phyloP scores from a whole-genome alignment of 2,797 vertebrate species.

The Amniataba percoides region DNA sequence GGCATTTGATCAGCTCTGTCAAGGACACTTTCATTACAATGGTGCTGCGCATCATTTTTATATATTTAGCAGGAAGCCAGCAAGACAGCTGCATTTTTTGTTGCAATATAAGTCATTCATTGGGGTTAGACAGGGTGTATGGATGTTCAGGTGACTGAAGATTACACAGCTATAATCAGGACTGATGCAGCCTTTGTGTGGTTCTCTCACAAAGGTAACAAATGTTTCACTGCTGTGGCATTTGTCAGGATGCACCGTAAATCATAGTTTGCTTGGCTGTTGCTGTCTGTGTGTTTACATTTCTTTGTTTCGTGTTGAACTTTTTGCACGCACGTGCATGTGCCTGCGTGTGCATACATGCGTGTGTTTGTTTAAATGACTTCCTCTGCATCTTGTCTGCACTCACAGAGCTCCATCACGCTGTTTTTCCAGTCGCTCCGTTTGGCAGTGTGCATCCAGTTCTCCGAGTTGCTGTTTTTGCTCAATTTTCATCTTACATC shows the following conservation, averaged over 20 bases:
- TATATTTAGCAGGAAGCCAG: slow-evolving; percentile 18
- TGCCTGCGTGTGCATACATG: slow-evolving; percentile 26
- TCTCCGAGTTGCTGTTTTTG: slow-evolving; percentile 2
- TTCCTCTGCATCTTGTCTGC: slow-evolving; percentile 27
- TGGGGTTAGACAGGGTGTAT: neutral
- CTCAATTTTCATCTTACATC: slow-evolving; percentile 32
- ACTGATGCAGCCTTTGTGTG: slow-evolving; percentile 9
- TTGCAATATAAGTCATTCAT: neutral
- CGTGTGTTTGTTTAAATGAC: slow-evolving; percentile 20
- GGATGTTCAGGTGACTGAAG: neutral
- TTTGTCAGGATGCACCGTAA: slow-evolving; percentile 20
- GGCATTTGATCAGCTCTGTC: slow-evolving; percentile 1
- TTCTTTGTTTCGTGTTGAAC: slow-evolving; percentile 1
- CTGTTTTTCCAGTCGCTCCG: slow-evolving; percentile 12
- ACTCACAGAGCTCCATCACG: slow-evolving; percentile 18
- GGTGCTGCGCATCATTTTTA: slow-evolving; percentile 1
- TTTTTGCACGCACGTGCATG: slow-evolving; percentile 2
- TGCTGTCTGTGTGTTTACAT: neutral
- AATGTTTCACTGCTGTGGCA: slow-evolving; percentile 19
- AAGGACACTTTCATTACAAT: slow-evolving; percentile 6
- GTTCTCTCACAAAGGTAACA: slow-evolving; percentile 1
- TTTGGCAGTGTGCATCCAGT: slow-evolving; percentile 18
- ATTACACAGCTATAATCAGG: neutral
- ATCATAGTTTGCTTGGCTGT: slow-evolving; percentile 21
- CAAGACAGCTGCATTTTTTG: slow-evolving; percentile 23